These are phyloP conservation scores for Caloenas nicobarica DNA, from an alignment of 2,113 vertebrate species.

Conservation along the genomic window DNA sequence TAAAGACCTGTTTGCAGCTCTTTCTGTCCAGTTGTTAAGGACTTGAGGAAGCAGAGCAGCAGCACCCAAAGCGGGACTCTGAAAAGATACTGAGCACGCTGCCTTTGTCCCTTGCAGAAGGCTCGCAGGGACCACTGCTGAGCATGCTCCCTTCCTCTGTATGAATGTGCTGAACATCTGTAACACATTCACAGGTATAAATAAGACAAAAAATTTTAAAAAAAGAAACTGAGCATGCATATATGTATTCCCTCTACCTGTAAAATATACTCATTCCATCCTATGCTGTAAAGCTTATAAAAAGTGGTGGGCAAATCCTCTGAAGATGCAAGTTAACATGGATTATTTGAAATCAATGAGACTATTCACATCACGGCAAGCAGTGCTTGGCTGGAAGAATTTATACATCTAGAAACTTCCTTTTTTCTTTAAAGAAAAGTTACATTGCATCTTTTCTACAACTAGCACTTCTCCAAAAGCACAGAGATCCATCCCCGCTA, in stretches of 20 bases:
- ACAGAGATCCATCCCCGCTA: neutral
- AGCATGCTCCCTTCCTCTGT: neutral
- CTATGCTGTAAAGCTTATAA: neutral
- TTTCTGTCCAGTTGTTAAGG: neutral
- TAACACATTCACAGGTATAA: neutral
- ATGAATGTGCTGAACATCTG: neutral
- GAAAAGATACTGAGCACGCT: rapidly evolving
- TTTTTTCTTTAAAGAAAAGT: constrained; percentile 7
- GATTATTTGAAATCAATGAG: neutral
- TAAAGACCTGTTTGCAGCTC: neutral
- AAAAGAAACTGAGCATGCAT: rapidly evolving
- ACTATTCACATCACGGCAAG: neutral
- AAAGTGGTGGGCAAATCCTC: neutral
- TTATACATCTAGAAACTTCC: neutral
- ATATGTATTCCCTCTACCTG: neutral
- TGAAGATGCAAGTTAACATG: neutral
- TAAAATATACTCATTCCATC: neutral
- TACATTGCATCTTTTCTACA: neutral
- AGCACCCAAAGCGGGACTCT: neutral
- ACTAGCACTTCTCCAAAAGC: neutral
- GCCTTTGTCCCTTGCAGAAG: neutral
- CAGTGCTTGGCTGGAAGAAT: neutral
- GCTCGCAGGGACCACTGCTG: neutral
- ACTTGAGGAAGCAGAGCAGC: neutral
- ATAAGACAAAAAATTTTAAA: neutral